These are phyloP conservation scores for Drosophila pectinifera DNA, from an alignment of 1,140 invertebrate genomes.

Conservation along the genomic window DNA sequence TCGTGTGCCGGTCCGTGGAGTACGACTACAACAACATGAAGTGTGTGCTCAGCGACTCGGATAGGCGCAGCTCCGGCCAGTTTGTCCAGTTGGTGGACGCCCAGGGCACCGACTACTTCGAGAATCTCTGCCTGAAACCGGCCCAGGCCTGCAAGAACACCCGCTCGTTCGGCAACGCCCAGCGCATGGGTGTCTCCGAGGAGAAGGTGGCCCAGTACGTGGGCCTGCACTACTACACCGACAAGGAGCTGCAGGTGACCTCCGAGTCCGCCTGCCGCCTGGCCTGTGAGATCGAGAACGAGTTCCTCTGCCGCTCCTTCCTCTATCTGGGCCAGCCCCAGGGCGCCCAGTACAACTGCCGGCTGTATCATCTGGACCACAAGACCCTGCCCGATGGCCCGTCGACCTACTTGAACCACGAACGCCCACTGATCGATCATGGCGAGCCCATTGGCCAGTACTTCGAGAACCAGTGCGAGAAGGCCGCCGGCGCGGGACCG, in stretches of 20 bases:
- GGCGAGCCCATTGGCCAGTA: conserved; percentile 95
- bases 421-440: conserved; percentile 95
- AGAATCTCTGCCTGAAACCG: conserved; percentile 96
- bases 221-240: conserved; percentile 95
- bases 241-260: conserved; percentile 95
- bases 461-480: conserved; percentile 95
- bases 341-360: conserved; percentile 93
- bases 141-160: conserved; percentile 93
- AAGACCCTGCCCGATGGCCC: conserved; percentile 95
- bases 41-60: conserved; percentile 95
- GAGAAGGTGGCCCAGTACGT: conserved; percentile 96
- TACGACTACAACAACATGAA: conserved; percentile 97
- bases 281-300: conserved; percentile 96
- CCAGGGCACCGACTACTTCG: conserved; percentile 97
- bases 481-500: conserved; percentile 79
- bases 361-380: conserved; percentile 96
- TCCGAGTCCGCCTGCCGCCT: conserved; percentile 93
- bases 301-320: conserved; percentile 96
- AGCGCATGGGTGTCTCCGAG: conserved; percentile 93
- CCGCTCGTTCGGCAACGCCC: conserved; percentile 90
- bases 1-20: conserved; percentile 95
- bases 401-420: conserved; percentile 94
- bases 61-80: conserved; percentile 93
- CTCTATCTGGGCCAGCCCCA: conserved; percentile 92
- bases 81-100: conserved; percentile 94